Base-by-base conservation (phyloP, 2,797 vertebrate genomes). In the Thaleichthys pacificus region DNA sequence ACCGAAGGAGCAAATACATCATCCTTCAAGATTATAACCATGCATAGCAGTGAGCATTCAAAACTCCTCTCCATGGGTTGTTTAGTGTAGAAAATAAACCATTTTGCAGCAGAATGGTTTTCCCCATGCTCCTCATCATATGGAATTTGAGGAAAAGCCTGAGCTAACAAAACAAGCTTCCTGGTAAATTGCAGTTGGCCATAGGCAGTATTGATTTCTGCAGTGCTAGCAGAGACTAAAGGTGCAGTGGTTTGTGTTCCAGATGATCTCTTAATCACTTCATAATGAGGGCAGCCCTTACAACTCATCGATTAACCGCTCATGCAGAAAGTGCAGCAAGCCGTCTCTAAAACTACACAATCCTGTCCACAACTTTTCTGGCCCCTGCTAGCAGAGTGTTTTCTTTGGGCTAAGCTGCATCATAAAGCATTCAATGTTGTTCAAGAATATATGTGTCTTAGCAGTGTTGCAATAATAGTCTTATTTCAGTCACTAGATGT, bases 231-330 rank as follows among this genome's bases (percentile, higher is more conserved):
- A 67, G 70, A 79, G 49, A 76, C 79, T 73, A 64, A 68, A 81
- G 75, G 77, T 80, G 76, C 78, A 72, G 51, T 42, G 73, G 80
- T 88, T 84, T 87, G 82, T 81, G 81, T 84, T 85, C 81, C 80
- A 84, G 89, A 90, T 86, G 75, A 90, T 87, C 82, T 85, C 75
- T 87, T 90, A 89, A 91, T 92, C 87, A 88, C 82, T 89, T 89
- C 77, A 84, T 89, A 89, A 92, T 92, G 86, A 87, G 82, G 76
- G 77, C 74, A 79, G 77, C 80, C 68, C 81, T 84, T 79, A 81
- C 57, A 77, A 78, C 51, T 79, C 89, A 91, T 88, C 89, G 88
- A 92, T 91, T 86, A 84, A 72, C 66, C 83, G 80, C 78, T 80
- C 80, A 75, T 65, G 77, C 80, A 77, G 71, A 76, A 85, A 80